Percentiles rank a stretch among this genome's conserved stretches.
phyloP scores from a whole-genome alignment of 1,140 invertebrate species.

The Drosophila ambigua region DNA sequence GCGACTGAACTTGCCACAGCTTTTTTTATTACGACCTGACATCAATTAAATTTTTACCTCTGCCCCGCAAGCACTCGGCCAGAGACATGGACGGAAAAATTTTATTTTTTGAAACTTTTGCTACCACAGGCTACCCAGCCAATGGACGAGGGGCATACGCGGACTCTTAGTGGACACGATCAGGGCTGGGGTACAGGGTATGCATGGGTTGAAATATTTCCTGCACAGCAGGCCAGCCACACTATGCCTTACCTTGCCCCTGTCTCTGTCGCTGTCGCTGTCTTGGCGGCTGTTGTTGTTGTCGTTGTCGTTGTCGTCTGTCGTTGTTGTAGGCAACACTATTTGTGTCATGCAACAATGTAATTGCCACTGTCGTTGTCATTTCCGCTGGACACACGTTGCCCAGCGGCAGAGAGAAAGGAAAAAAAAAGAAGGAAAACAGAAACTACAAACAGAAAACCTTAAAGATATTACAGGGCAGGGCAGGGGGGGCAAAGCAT shows the following conservation, averaged over 20 bases:
- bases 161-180: too few relatives aligned
- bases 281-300: constrained; percentile 32
- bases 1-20: constrained; percentile 46
- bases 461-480: constrained; percentile 69
- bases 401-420: constrained; percentile 23
- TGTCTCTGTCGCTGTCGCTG: constrained; percentile 16
- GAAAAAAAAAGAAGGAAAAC: constrained; percentile 8
- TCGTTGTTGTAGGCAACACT: constrained; percentile 65
- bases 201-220: neutral
- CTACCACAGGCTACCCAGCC: neutral
- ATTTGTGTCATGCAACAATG: constrained; percentile 84
- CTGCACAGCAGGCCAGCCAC: too few relatives aligned
- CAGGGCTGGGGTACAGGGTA: constrained; percentile 1
- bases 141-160: neutral
- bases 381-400: constrained; percentile 82
- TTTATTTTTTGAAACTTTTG: constrained; percentile 32
- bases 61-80: constrained; percentile 12
- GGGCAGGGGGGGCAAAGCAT: constrained; percentile 16
- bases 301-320: constrained; percentile 31
- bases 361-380: constrained; percentile 84
- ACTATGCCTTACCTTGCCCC: constrained; percentile 19
- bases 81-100: constrained; percentile 18
- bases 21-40: constrained; percentile 74
- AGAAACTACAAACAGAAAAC: constrained; percentile 24
- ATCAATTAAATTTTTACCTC: constrained; percentile 78